phyloP scores from a whole-genome alignment of 2,888 invertebrate species.

The Dolichomitus sp. region DNA sequence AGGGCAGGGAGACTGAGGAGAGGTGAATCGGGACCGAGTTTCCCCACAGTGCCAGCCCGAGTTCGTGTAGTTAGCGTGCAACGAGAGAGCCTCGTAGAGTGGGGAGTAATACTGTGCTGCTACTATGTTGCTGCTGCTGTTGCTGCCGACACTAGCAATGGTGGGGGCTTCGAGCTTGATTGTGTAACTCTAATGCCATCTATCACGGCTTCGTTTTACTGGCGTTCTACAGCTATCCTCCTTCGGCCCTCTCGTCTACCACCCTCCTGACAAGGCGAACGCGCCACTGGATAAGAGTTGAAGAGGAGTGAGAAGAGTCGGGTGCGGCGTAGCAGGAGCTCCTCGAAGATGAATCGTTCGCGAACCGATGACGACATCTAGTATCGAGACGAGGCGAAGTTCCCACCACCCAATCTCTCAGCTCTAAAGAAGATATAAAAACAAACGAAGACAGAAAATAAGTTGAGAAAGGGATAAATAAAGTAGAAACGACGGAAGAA shows the following conservation, averaged over 20 bases:
- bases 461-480: slow-evolving; percentile 32
- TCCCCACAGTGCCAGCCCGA: slow-evolving; percentile 48
- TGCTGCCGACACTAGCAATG: background rate
- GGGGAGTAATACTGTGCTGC: slow-evolving; percentile 20
- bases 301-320: slow-evolving; percentile 54
- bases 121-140: slow-evolving; percentile 45
- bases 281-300: slow-evolving; percentile 51
- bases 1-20: slow-evolving; percentile 39
- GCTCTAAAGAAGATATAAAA: slow-evolving; percentile 63
- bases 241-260: slow-evolving; percentile 35
- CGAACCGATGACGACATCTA: slow-evolving; percentile 70
- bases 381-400: slow-evolving; percentile 44
- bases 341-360: slow-evolving; percentile 77
- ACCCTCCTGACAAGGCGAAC: slow-evolving; percentile 53
- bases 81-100: slow-evolving; percentile 15
- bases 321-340: slow-evolving; percentile 59
- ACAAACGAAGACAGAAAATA: slow-evolving; percentile 2
- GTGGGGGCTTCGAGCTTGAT: slow-evolving; percentile 73
- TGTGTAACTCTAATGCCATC: slow-evolving; percentile 80
- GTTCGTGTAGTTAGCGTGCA: slow-evolving; percentile 56
- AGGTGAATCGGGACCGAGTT: slow-evolving; percentile 45
- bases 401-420: slow-evolving; percentile 28
- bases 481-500: slow-evolving; percentile 31
- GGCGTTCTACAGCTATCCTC: slow-evolving; percentile 46
- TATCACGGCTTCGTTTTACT: slow-evolving; percentile 80